A percentile compares a stretch with the other conserved stretches of the same genome.
phyloP scores from a whole-genome alignment of 2,888 invertebrate species.

The Alloplasta piceator region DNA sequence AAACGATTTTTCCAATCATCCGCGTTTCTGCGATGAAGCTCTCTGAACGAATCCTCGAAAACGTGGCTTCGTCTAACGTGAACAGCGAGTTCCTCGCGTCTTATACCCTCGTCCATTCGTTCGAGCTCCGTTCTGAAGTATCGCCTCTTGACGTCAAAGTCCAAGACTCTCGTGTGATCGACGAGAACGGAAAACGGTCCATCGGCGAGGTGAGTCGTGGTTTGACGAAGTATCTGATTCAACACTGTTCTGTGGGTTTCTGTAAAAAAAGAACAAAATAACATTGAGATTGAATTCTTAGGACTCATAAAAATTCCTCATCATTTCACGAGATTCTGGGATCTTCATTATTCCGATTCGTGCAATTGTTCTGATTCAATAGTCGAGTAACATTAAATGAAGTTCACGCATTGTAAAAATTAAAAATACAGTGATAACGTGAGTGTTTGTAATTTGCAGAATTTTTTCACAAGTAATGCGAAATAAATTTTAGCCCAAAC shows the following conservation, averaged over 20 bases:
- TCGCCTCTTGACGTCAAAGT: constrained; percentile 94
- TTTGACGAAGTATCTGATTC: constrained; percentile 94
- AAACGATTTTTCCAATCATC: constrained; percentile 97
- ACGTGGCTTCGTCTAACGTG: constrained; percentile 93
- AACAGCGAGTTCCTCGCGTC: constrained; percentile 93
- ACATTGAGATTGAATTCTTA: too few relatives aligned
- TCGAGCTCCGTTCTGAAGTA: constrained; percentile 95
- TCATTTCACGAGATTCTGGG: constrained; percentile 35
- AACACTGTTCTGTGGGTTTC: constrained; percentile 94
- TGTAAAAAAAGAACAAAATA: constrained; percentile 71
- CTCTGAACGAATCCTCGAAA: constrained; percentile 95
- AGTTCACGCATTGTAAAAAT: not conserved
- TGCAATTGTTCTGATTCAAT: not conserved
- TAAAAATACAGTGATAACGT: too few relatives aligned
- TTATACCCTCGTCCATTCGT: constrained; percentile 90
- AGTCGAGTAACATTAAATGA: not conserved
- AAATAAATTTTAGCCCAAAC: not conserved
- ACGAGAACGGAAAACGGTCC: constrained; percentile 95
- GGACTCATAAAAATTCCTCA: too few relatives aligned
- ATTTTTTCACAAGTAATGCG: too few relatives aligned
- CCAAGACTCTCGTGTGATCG: constrained; percentile 93
- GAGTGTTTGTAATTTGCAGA: too few relatives aligned
- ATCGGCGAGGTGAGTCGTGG: constrained; percentile 90
- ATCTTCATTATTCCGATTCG: not conserved
- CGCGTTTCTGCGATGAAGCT: constrained; percentile 91